Base-by-base conservation (phyloP, 2,797 vertebrate species). In the Neomorphus geoffroyi region DNA sequence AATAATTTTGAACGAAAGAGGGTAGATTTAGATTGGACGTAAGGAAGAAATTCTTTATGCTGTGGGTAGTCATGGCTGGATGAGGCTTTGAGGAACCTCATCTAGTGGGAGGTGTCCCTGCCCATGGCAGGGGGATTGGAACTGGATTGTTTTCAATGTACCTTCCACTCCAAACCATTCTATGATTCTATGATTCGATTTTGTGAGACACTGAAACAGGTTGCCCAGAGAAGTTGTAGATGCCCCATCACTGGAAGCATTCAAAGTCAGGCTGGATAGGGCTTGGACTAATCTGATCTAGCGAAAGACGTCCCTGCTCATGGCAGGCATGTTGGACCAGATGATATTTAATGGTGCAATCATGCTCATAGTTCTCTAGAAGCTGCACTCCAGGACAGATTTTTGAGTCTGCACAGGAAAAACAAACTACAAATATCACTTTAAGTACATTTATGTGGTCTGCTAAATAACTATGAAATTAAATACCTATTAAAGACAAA, bases 401-500 rank as follows among this genome's bases (percentile, higher is more conserved):
- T 86, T 89, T 71, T 80, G 24, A 87, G 7, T 51, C 37, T 58
- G 32, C 22, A 66, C 18, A 56, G 27, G 48, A 37, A 75, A 92
- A 73, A 17, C 10, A 45, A 58, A n/a, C 13, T n/a, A 66, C 22
- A 86, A 80, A 69, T 7, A 17, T 15, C 62, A 1, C 26, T 80
- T 57, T 32, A 80, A 57, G 53, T 71, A 57, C 26, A 60, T 43
- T 62, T 53, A 45, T 12, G 12, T 50, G 35, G 32, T 80, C 37
- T 86, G 53, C 21, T 85, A 92, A 86, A 26, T 48, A 94, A 35
- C 39, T 50, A 13, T 30, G 61, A 54, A 79, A 61, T 43, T 46
- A 69, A 90, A 53, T 16, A 94, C 7, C 30, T 75, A 26, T 57
- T 73, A 51, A 92, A 92, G 12, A n/a, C 35, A 72, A 81, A 48